These are phyloP conservation scores for Liopterus haemorrhoidalis DNA, from an alignment of 2,888 invertebrate genomes.

Conservation along the genomic window DNA sequence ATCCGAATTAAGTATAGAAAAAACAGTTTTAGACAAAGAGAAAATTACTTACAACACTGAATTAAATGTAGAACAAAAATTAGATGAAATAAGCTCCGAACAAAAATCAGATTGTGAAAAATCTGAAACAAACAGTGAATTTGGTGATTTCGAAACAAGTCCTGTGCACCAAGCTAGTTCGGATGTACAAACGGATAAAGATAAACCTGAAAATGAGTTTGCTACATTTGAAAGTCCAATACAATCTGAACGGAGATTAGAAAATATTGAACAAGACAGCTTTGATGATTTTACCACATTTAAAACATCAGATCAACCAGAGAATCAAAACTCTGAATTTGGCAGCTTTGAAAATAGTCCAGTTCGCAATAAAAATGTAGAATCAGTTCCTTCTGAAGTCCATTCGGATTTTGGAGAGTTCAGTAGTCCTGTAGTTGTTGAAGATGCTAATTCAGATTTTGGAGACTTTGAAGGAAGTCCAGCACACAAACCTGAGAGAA, in stretches of 20 bases:
- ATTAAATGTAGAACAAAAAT: too few relatives aligned
- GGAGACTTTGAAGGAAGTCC: background rate
- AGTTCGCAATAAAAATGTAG: background rate
- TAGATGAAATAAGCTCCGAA: too few relatives aligned
- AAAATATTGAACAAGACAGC: background rate
- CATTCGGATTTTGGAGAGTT: conserved; percentile 11
- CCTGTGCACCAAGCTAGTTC: background rate
- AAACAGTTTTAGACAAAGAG: too few relatives aligned
- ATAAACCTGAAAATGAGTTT: conserved; percentile 19
- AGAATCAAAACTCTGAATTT: too few relatives aligned
- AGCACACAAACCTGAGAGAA: background rate
- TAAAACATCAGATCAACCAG: too few relatives aligned
- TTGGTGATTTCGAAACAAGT: background rate
- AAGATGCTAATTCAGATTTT: conserved; percentile 5
- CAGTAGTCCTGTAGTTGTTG: conserved; percentile 9
- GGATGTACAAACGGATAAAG: conserved; percentile 11
- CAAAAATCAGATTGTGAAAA: background rate
- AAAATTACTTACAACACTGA: too few relatives aligned
- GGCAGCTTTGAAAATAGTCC: background rate
- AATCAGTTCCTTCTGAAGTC: background rate
- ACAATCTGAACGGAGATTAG: conserved; percentile 19
- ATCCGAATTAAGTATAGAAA: too few relatives aligned
- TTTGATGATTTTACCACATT: conserved; percentile 2
- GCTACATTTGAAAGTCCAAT: conserved; percentile 18
- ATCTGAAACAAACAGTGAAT: background rate